Percentiles rank a stretch among this genome's conserved stretches.
Evolutionary conservation across 1,140 invertebrate species (phyloP).

Genomic region (Pogonomyrmex californicus): DNA sequence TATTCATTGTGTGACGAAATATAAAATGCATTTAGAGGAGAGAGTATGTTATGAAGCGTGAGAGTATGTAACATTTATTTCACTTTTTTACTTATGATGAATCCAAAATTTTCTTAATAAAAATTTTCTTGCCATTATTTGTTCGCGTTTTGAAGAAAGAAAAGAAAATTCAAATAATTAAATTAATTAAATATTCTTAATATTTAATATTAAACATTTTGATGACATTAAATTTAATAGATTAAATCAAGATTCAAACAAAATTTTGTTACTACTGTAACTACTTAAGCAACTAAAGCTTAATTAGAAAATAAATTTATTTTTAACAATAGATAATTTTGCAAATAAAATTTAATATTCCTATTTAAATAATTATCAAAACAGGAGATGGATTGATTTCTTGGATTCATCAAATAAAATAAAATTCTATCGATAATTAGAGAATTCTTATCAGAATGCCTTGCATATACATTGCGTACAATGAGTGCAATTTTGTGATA

Average conservation of each 20-base stretch:
- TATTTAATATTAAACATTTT: background rate
- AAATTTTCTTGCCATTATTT: conserved; percentile 3
- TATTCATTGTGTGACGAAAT: conserved; percentile 33
- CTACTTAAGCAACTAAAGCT: background rate
- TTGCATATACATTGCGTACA: background rate
- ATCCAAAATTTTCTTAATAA: background rate
- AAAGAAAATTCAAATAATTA: background rate
- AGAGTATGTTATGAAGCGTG: background rate
- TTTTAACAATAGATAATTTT: background rate
- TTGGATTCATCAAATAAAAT: background rate
- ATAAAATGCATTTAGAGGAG: background rate
- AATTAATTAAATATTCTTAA: background rate
- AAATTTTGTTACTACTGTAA: background rate
- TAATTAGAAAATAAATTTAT: background rate
- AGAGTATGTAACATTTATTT: background rate
- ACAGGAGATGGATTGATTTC: background rate
- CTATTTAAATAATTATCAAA: background rate
- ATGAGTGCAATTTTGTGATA: background rate
- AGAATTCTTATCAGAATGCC: background rate
- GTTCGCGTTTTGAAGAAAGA: background rate
- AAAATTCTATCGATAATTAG: background rate
- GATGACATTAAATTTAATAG: background rate
- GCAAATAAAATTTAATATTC: background rate
- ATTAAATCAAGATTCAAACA: background rate
- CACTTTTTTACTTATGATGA: no score